Evolutionary conservation across 2,888 invertebrate genomes (phyloP).

Genomic region (Homarus gammarus): DNA sequence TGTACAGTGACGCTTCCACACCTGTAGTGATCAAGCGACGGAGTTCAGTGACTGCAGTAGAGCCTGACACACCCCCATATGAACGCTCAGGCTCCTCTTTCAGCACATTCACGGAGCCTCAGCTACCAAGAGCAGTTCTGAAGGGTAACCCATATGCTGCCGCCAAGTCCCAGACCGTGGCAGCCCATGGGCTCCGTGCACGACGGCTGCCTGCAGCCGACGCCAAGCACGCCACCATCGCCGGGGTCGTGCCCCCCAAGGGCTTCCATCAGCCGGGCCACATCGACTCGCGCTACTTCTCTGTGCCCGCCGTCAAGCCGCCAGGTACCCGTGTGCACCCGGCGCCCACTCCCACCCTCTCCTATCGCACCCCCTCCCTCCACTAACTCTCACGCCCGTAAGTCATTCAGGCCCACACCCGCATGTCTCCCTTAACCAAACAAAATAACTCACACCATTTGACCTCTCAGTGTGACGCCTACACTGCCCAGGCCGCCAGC

Average conservation of each 20-base stretch:
- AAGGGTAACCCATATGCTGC: conserved; percentile 33
- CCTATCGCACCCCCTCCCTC: conserved; percentile 71
- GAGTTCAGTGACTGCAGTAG: conserved; percentile 72
- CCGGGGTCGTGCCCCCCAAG: conserved; percentile 69
- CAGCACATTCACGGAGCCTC: conserved; percentile 74
- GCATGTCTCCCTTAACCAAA: conserved; percentile 45
- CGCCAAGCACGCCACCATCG: conserved; percentile 73
- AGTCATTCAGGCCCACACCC: conserved; percentile 61
- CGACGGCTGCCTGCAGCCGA: conserved; percentile 58
- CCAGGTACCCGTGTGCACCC: conserved; percentile 75
- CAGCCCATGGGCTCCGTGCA: conserved; percentile 56
- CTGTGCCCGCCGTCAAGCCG: conserved; percentile 74
- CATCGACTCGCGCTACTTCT: conserved; percentile 75
- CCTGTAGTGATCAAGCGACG: conserved; percentile 75
- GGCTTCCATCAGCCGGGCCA: conserved; percentile 76
- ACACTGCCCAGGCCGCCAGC: neutral
- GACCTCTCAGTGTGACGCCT: neutral
- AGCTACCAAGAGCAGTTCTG: conserved; percentile 69
- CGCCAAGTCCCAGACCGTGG: conserved; percentile 62
- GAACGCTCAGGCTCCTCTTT: conserved; percentile 74
- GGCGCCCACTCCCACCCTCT: conserved; percentile 69
- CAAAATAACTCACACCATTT: neutral
- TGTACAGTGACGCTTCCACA: conserved; percentile 75
- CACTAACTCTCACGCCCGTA: conserved; percentile 72
- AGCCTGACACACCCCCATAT: conserved; percentile 75